Conservation (phyloP, 2,113 vertebrate genomes). For the Sorex araneus region DNA sequence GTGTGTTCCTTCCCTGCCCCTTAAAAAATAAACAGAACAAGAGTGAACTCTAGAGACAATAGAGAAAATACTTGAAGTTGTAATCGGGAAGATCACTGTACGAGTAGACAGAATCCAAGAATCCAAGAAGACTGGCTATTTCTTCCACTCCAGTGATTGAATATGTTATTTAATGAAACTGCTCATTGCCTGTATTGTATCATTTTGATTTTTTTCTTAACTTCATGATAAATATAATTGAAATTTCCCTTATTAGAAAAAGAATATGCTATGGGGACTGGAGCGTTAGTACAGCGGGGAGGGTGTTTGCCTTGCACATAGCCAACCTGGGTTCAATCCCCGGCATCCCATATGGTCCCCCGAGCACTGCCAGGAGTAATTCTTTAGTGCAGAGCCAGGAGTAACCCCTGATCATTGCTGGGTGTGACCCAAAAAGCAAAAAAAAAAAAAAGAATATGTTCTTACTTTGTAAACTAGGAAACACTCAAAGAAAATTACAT, state of each 20-base stretch:
- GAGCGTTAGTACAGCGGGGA: too few relatives aligned
- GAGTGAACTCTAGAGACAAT: neutral
- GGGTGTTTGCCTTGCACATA: too few relatives aligned
- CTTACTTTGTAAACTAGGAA: conserved; percentile 48
- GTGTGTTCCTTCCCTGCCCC: neutral
- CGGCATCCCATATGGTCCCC: too few relatives aligned
- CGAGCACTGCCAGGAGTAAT: too few relatives aligned
- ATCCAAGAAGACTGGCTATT: neutral
- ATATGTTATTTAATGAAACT: neutral
- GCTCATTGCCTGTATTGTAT: neutral
- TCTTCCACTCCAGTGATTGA: neutral
- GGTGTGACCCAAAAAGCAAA: too few relatives aligned
- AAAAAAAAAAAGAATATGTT: conserved; percentile 54
- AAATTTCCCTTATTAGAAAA: neutral
- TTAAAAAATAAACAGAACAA: neutral
- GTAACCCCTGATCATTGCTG: too few relatives aligned
- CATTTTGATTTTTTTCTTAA: conserved; percentile 44
- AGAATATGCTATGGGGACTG: too few relatives aligned
- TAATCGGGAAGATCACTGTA: neutral
- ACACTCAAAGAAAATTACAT: conserved; percentile 59
- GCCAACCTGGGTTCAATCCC: too few relatives aligned
- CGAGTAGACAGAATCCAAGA: neutral
- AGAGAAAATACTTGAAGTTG: neutral
- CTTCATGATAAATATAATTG: neutral
- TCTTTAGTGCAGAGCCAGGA: too few relatives aligned